phyloP scores from a whole-genome alignment of 2,888 invertebrate genomes.

The Drosophila multiciliata region DNA sequence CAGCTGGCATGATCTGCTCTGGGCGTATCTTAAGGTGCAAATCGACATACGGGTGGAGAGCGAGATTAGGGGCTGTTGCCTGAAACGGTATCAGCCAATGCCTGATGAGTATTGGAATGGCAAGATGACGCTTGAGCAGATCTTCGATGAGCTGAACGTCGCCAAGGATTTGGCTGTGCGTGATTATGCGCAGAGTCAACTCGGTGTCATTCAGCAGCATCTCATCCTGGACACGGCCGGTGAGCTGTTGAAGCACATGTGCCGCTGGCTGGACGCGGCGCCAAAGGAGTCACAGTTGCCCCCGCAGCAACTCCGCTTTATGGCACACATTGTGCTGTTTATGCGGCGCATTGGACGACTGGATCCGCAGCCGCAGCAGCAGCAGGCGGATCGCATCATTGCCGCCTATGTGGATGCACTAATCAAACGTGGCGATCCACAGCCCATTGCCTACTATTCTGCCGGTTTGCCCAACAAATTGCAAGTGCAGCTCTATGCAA shows the following conservation, averaged over 20 bases:
- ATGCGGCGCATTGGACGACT: conserved; percentile 92
- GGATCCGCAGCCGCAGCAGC: conserved; percentile 89
- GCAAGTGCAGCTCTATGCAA: conserved; percentile 89
- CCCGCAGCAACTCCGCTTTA: conserved; percentile 88
- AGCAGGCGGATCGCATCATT: conserved; percentile 90
- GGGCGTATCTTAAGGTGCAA: conserved; percentile 93
- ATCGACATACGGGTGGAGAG: conserved; percentile 94
- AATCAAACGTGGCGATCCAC: conserved; percentile 90
- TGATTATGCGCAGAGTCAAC: conserved; percentile 87
- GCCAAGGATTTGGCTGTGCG: conserved; percentile 86
- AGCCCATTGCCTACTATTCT: conserved; percentile 93
- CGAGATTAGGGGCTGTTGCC: conserved; percentile 88
- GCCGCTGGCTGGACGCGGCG: conserved; percentile 86
- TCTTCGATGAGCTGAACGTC: conserved; percentile 89
- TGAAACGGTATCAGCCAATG: conserved; percentile 86
- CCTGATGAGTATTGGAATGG: conserved; percentile 90
- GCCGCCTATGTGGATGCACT: conserved; percentile 90
- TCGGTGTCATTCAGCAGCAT: conserved; percentile 92
- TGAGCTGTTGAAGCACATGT: conserved; percentile 90
- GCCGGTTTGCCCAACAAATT: conserved; percentile 90
- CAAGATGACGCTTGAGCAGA: conserved; percentile 89
- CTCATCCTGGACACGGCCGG: conserved; percentile 93
- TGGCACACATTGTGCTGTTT: conserved; percentile 94
- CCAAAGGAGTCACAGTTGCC: conserved; percentile 81
- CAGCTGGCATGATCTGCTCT: conserved; percentile 96